These are phyloP conservation scores for Rhynchophorus ferrugineus DNA, from an alignment of 1,140 invertebrate genomes.

Conservation along the genomic window DNA sequence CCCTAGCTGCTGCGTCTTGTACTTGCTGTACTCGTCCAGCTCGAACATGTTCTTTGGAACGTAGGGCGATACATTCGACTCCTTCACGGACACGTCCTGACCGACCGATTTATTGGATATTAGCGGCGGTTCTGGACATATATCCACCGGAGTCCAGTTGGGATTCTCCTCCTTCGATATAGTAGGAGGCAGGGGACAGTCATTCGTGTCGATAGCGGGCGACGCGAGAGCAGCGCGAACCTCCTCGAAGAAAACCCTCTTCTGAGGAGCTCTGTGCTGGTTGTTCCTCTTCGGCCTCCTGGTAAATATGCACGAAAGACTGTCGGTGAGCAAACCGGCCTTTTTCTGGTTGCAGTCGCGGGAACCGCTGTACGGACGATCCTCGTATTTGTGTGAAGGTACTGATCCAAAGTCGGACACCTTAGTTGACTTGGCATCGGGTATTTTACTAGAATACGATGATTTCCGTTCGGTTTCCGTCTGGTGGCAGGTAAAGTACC, in stretches of 20 bases:
- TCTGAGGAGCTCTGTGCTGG: constrained; percentile 5
- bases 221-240: not conserved
- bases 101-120: not conserved
- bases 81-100: constrained; percentile 3
- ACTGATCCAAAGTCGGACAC: no score
- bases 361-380: not conserved
- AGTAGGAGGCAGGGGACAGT: not conserved
- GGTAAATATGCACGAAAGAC: constrained; percentile 16
- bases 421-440: not conserved
- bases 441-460: not conserved
- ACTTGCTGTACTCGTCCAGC: constrained; percentile 16
- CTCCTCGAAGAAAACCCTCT: constrained; percentile 8
- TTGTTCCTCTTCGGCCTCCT: constrained; percentile 4
- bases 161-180: not conserved
- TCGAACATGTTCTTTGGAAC: constrained; percentile 10
- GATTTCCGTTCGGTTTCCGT: not conserved
- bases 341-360: not conserved
- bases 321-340: constrained; percentile 15
- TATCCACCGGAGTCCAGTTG: not conserved
- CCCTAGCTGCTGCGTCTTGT: constrained; percentile 12
- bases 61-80: constrained; percentile 14
- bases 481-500: not conserved
- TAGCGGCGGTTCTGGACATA: constrained; percentile 13
- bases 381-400: not conserved
- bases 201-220: not conserved